Conservation (phyloP, 2,888 invertebrate species). For the Tetrapedia diversipes region DNA sequence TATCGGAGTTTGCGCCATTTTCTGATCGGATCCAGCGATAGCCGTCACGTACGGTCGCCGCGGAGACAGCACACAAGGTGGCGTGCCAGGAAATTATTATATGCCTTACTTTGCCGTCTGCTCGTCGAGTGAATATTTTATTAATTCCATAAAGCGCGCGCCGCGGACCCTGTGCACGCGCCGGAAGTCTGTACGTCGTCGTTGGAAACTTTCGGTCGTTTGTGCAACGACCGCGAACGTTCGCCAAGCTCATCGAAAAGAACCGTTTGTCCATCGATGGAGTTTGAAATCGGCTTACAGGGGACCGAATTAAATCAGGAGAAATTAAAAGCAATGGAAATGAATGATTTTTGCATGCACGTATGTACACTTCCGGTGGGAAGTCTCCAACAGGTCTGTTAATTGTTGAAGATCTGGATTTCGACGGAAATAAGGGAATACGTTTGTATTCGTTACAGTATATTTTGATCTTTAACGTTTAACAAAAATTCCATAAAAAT, state of each 20-base stretch:
- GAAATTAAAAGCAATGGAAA: not conserved
- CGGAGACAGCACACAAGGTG: conserved; percentile 71
- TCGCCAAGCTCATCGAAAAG: not conserved
- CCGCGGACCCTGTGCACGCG: conserved; percentile 24
- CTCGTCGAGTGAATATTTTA: conserved; percentile 78
- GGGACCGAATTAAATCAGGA: not conserved
- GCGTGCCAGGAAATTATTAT: conserved; percentile 78
- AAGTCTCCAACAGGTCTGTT: too few relatives aligned
- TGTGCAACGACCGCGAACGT: not conserved
- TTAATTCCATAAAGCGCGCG: conserved; percentile 71
- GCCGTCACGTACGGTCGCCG: conserved; percentile 70
- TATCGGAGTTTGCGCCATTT: conserved; percentile 74
- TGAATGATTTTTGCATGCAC: too few relatives aligned
- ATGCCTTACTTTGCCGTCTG: conserved; percentile 75
- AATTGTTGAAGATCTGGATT: too few relatives aligned
- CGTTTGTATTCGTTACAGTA: too few relatives aligned
- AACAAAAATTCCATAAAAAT: too few relatives aligned
- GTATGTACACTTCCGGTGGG: too few relatives aligned
- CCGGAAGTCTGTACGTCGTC: conserved; percentile 21
- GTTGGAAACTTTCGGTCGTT: conserved; percentile 13
- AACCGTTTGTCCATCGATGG: not conserved
- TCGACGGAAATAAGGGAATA: too few relatives aligned
- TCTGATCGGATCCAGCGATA: conserved; percentile 76
- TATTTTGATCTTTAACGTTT: too few relatives aligned
- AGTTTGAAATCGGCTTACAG: not conserved